These are phyloP conservation scores for Galeopterus variegatus DNA, from an alignment of 2,113 vertebrate genomes.

Conservation along the genomic window DNA sequence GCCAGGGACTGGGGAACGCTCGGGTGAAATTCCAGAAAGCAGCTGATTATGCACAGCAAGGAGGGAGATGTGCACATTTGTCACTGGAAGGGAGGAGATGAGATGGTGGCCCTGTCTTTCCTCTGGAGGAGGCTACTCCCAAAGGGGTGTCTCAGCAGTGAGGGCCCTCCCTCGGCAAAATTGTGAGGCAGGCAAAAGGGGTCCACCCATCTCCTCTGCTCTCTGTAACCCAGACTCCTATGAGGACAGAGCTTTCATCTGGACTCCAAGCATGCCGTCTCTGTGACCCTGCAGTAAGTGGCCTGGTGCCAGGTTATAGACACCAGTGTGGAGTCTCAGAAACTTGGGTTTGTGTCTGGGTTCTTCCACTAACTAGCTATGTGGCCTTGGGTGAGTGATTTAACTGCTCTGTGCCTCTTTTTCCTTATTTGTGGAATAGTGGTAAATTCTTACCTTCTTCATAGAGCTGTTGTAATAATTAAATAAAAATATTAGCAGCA, in stretches of 20 bases:
- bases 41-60: background rate
- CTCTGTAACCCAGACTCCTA: background rate
- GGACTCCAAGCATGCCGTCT: background rate
- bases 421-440: slow-evolving; percentile 23
- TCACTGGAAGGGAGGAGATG: slow-evolving; percentile 19
- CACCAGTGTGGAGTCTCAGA: background rate
- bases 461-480: background rate
- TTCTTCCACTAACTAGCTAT: slow-evolving; percentile 21
- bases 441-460: background rate
- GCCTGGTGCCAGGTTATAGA: background rate
- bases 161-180: background rate
- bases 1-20: background rate
- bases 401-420: slow-evolving; percentile 30
- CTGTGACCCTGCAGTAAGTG: background rate
- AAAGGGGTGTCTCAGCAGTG: background rate
- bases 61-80: slow-evolving; percentile 6
- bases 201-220: background rate
- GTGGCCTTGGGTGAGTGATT: slow-evolving; percentile 7
- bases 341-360: background rate
- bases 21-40: slow-evolving; percentile 60
- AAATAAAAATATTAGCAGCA: slow-evolving; percentile 38
- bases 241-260: background rate
- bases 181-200: background rate
- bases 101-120: background rate
- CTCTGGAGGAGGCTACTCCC: background rate